Evolutionary conservation across 2,113 vertebrate genomes (phyloP).

Genomic region (Corythornis vintsioides): DNA sequence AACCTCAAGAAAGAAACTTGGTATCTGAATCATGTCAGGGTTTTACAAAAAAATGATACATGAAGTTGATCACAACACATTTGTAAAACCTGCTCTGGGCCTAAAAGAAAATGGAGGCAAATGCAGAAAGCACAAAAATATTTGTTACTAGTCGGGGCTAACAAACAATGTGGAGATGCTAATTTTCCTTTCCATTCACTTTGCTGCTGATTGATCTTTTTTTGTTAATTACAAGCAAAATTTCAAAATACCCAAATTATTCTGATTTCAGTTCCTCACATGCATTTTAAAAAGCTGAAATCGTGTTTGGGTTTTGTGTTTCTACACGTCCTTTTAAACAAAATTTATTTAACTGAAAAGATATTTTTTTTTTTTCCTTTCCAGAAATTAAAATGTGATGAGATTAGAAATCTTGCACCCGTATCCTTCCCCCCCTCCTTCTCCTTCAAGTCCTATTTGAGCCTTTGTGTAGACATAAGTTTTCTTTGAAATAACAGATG

Average conservation of each 20-base stretch:
- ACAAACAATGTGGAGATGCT: slow-evolving; percentile 12
- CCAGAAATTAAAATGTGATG: neutral
- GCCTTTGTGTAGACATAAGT: slow-evolving; percentile 15
- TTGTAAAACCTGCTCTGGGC: slow-evolving; percentile 3
- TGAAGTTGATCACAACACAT: neutral
- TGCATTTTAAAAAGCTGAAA: slow-evolving; percentile 22
- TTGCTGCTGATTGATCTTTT: neutral
- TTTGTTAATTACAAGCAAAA: neutral
- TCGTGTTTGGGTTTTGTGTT: slow-evolving; percentile 10
- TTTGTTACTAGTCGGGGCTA: neutral
- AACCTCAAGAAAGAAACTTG: slow-evolving; percentile 17
- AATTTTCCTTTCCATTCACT: neutral
- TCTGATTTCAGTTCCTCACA: neutral
- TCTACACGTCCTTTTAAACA: neutral
- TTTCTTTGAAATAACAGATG: slow-evolving; percentile 50
- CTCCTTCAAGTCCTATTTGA: slow-evolving; percentile 12
- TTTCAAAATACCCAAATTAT: slow-evolving; percentile 5
- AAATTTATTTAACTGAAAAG: slow-evolving; percentile 1
- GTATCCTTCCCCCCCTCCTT: neutral
- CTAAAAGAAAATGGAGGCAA: neutral
- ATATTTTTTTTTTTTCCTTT: slow-evolving; percentile 14
- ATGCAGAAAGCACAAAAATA: neutral
- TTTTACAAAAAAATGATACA: slow-evolving; percentile 11
- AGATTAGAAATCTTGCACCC: slow-evolving; percentile 24
- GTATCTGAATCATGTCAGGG: slow-evolving; percentile 24